phyloP scores from a whole-genome alignment of 2,888 invertebrate genomes.

The Trypoxylon attenuatum region DNA sequence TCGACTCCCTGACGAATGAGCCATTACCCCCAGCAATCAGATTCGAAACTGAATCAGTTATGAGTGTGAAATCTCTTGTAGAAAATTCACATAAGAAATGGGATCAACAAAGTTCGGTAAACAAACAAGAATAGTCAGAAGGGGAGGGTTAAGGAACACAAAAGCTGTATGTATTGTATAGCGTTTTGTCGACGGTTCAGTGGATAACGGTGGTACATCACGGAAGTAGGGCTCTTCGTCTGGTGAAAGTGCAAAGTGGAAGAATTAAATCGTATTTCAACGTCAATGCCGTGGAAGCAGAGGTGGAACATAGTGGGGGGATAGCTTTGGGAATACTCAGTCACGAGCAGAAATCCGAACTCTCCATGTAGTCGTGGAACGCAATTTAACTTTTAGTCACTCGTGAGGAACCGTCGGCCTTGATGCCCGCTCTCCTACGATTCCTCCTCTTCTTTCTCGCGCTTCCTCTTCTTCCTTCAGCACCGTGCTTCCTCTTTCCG shows the following conservation, averaged over 20 bases:
- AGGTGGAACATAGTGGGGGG: too few relatives aligned
- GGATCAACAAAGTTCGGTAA: too few relatives aligned
- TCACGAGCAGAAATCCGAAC: conserved; percentile 68
- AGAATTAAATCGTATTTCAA: conserved; percentile 71
- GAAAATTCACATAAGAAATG: too few relatives aligned
- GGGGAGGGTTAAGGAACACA: too few relatives aligned
- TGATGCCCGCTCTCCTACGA: conserved; percentile 21
- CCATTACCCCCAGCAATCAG: too few relatives aligned
- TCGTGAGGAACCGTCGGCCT: conserved; percentile 56
- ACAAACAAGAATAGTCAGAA: too few relatives aligned
- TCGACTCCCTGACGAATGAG: too few relatives aligned
- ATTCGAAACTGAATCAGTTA: too few relatives aligned
- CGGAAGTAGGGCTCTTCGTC: conserved; percentile 47
- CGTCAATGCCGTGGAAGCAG: conserved; percentile 60
- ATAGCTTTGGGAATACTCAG: conserved; percentile 68
- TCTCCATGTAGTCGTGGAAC: conserved; percentile 64
- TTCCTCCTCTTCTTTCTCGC: conserved; percentile 3
- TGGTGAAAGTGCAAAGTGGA: conserved; percentile 61
- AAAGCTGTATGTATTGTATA: too few relatives aligned
- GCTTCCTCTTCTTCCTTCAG: conserved; percentile 1
- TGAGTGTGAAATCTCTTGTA: too few relatives aligned
- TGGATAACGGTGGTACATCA: conserved; percentile 39
- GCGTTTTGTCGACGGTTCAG: conserved; percentile 20
- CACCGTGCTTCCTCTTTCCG: conserved; percentile 4
- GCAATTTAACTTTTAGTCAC: conserved; percentile 72